Evolutionary conservation across 2,113 vertebrate species (phyloP).

Genomic region (Xiphophorus couchianus): DNA sequence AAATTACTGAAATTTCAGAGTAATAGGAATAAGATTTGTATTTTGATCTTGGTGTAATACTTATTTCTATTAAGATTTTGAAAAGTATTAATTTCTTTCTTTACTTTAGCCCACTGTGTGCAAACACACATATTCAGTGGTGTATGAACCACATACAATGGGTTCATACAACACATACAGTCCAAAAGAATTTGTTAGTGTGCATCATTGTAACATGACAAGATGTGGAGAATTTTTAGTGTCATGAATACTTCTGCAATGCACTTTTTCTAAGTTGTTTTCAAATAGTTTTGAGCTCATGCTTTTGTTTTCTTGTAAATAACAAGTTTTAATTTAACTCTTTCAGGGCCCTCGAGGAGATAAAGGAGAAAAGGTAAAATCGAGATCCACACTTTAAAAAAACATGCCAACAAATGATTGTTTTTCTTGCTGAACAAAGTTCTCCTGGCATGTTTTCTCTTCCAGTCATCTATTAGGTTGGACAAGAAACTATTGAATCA

Average conservation of each 20-base stretch:
- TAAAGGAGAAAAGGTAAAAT: constrained; percentile 77
- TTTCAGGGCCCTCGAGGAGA: constrained; percentile 68
- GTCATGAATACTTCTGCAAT: neutral
- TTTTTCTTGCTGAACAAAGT: constrained; percentile 14
- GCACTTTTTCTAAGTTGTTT: constrained; percentile 1
- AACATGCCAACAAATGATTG: neutral
- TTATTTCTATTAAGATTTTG: no score
- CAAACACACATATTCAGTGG: no score
- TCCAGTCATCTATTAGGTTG: constrained; percentile 35
- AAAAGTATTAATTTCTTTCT: neutral
- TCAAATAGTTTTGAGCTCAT: neutral
- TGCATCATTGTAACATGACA: neutral
- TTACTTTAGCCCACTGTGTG: neutral
- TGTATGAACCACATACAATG: no score
- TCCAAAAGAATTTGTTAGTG: neutral
- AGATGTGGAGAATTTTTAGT: neutral
- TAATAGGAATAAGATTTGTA: no score
- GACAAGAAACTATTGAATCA: constrained; percentile 36
- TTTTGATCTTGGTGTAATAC: neutral
- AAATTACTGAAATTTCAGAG: neutral
- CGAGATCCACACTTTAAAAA: neutral
- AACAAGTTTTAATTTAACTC: constrained; percentile 16
- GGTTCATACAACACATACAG: neutral
- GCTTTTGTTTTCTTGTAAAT: neutral
- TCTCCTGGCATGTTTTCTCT: constrained; percentile 9